Percentiles rank a stretch among this genome's conserved stretches.
These are phyloP conservation scores for Cantharis rufa DNA, from an alignment of 2,888 invertebrate genomes.

Conservation along the genomic window DNA sequence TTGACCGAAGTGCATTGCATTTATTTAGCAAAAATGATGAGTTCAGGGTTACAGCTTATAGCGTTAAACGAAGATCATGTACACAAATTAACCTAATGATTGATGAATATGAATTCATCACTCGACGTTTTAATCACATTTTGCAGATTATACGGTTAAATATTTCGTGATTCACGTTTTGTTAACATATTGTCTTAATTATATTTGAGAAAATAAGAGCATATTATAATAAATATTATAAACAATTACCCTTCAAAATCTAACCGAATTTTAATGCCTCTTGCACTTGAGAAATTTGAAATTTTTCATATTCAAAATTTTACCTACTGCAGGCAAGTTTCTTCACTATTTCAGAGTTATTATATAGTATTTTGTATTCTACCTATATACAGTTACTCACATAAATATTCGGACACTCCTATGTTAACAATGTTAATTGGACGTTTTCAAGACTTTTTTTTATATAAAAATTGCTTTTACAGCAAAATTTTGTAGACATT, in stretches of 20 bases:
- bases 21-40: slow-evolving; percentile 31
- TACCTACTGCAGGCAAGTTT: background rate
- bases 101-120: slow-evolving; percentile 17
- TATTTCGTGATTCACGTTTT: slow-evolving; percentile 30
- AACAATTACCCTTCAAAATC: slow-evolving; percentile 6
- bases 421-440: too few relatives aligned
- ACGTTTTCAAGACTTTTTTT: too few relatives aligned
- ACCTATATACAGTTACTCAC: too few relatives aligned
- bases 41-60: slow-evolving; percentile 24
- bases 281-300: too few relatives aligned
- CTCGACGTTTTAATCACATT: slow-evolving; percentile 9
- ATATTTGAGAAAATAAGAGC: slow-evolving; percentile 19
- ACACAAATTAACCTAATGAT: slow-evolving; percentile 19
- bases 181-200: slow-evolving; percentile 24
- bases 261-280: background rate
- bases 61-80: background rate
- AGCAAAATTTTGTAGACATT: too few relatives aligned
- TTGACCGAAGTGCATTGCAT: slow-evolving; percentile 32
- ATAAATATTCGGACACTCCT: too few relatives aligned
- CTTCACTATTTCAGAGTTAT: background rate
- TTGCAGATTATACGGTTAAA: slow-evolving; percentile 14
- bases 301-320: background rate
- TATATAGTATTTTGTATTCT: background rate
- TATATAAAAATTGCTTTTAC: too few relatives aligned
- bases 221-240: slow-evolving; percentile 21